Evolutionary conservation across 2,113 vertebrate species (phyloP).

Genomic region (Dendropsophus ebraccatus): DNA sequence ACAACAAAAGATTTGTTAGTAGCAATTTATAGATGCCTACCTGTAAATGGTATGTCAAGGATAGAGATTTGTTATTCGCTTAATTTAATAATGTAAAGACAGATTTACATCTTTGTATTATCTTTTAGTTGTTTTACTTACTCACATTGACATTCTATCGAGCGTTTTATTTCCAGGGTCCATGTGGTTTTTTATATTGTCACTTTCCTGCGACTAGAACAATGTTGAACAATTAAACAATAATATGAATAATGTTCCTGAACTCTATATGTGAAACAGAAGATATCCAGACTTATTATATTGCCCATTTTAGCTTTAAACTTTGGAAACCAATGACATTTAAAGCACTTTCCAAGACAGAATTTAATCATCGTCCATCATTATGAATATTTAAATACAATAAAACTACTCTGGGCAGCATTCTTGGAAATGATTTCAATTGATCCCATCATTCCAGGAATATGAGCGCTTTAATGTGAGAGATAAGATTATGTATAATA

Average conservation of each 20-base stretch:
- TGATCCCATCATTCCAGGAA: constrained; percentile 35
- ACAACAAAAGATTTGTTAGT: neutral
- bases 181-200: neutral
- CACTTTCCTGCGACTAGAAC: neutral
- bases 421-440: constrained; percentile 48
- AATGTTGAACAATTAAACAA: neutral
- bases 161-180: neutral
- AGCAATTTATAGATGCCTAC: neutral
- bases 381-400: constrained; percentile 55
- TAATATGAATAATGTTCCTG: neutral
- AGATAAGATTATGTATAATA: constrained; percentile 34
- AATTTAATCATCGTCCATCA: constrained; percentile 42
- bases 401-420: constrained; percentile 41
- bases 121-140: neutral
- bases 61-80: neutral
- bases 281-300: neutral
- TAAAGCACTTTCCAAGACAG: constrained; percentile 25
- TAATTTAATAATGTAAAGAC: neutral
- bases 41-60: neutral
- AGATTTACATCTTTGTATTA: neutral
- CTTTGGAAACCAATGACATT: constrained; percentile 1
- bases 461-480: constrained; percentile 35
- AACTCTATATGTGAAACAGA: neutral
- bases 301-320: constrained; percentile 35
- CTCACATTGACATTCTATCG: neutral